phyloP scores from a whole-genome alignment of 2,888 invertebrate genomes.

The Drosophila parthenogenetica region DNA sequence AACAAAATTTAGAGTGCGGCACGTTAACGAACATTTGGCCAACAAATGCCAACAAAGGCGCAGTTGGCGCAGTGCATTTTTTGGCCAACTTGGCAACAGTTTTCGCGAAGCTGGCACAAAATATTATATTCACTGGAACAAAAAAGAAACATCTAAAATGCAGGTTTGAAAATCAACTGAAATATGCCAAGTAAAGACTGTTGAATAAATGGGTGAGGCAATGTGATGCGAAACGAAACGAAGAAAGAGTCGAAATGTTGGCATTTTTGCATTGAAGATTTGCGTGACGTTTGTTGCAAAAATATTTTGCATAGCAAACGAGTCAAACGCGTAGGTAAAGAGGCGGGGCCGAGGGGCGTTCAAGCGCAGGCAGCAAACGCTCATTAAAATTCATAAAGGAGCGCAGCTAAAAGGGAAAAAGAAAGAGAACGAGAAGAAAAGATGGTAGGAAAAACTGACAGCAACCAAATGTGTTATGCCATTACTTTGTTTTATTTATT shows the following conservation, averaged over 20 bases:
- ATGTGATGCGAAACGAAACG: not conserved
- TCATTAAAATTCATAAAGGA: conserved; percentile 78
- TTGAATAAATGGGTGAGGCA: not conserved
- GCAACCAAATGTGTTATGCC: conserved; percentile 48
- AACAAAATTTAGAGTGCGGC: conserved; percentile 68
- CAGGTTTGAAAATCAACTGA: conserved; percentile 35
- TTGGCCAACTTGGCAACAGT: conserved; percentile 68
- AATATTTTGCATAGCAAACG: conserved; percentile 68
- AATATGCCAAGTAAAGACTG: conserved; percentile 40
- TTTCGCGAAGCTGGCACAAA: conserved; percentile 47
- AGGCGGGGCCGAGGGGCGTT: not conserved
- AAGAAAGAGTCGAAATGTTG: conserved; percentile 8
- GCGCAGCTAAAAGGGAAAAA: conserved; percentile 29
- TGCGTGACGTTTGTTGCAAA: conserved; percentile 61
- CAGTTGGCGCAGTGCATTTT: conserved; percentile 54
- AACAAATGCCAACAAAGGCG: conserved; percentile 59
- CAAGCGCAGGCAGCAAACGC: conserved; percentile 22
- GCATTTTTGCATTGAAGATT: conserved; percentile 61
- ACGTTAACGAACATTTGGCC: conserved; percentile 77
- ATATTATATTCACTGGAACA: conserved; percentile 30
- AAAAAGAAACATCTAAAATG: conserved; percentile 40
- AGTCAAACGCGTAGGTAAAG: conserved; percentile 31
- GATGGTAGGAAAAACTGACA: conserved; percentile 25
- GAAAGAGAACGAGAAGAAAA: not conserved
- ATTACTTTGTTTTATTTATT: conserved; percentile 60